phyloP scores from a whole-genome alignment of 2,888 invertebrate species.

The Allygus modestus region DNA sequence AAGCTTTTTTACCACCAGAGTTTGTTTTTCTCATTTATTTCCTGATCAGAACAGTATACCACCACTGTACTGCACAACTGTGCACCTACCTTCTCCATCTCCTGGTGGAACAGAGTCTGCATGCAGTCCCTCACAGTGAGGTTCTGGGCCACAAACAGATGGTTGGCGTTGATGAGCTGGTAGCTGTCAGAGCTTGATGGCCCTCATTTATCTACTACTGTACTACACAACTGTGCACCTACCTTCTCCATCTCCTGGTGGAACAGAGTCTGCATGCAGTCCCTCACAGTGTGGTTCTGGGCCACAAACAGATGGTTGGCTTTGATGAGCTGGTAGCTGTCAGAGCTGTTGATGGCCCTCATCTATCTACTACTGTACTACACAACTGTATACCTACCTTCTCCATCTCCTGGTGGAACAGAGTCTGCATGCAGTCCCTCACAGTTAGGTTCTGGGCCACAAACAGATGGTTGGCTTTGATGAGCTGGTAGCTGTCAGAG shows the following conservation, averaged over 20 bases:
- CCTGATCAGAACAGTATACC: too few species aligned
- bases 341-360: slow-evolving; percentile 78
- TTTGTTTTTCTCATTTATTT: too few species aligned
- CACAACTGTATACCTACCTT: slow-evolving; percentile 77
- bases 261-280: slow-evolving; percentile 83
- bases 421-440: slow-evolving; percentile 82
- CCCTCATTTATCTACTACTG: slow-evolving; percentile 76
- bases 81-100: slow-evolving; percentile 71
- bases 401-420: slow-evolving; percentile 76
- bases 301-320: slow-evolving; percentile 89
- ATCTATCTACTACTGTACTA: too few species aligned
- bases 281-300: slow-evolving; percentile 77
- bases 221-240: too few species aligned
- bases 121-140: slow-evolving; percentile 83
- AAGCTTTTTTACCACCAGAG: too few species aligned
- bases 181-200: slow-evolving; percentile 79
- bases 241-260: slow-evolving; percentile 71
- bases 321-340: slow-evolving; percentile 84
- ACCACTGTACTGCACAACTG: too few species aligned
- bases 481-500: slow-evolving; percentile 84
- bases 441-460: slow-evolving; percentile 77
- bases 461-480: slow-evolving; percentile 87
- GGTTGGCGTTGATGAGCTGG: slow-evolving; percentile 87
- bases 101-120: slow-evolving; percentile 77
- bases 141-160: slow-evolving; percentile 82